phyloP scores from a whole-genome alignment of 2,888 invertebrate species.

The Drosophila kambysellisi region DNA sequence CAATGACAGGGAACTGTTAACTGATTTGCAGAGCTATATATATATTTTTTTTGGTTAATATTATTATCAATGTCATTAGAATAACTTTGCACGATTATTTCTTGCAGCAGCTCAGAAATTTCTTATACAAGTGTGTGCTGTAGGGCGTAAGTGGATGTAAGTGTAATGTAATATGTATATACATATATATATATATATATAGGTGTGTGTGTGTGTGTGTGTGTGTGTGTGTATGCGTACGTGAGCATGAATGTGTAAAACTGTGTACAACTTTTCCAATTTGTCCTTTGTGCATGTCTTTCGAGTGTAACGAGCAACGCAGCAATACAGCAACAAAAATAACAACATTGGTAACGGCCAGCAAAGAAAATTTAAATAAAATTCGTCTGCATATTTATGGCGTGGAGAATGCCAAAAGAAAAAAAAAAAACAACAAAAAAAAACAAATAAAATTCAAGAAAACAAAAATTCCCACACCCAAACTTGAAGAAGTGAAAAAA shows the following conservation, averaged over 20 bases:
- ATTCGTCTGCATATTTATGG: conserved; percentile 69
- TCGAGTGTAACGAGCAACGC: conserved; percentile 63
- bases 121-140: conserved; percentile 30
- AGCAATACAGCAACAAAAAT: conserved; percentile 14
- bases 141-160: conserved; percentile 6
- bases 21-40: conserved; percentile 20
- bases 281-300: conserved; percentile 71
- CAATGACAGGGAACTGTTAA: conserved; percentile 5
- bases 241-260: conserved; percentile 36
- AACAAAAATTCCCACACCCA: conserved; percentile 11
- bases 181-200: neutral
- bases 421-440: conserved; percentile 3
- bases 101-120: conserved; percentile 37
- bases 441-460: conserved; percentile 2
- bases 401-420: conserved; percentile 46
- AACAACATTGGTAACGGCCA: conserved; percentile 36
- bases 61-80: conserved; percentile 65
- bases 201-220: no score
- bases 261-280: conserved; percentile 66
- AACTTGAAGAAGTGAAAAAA: conserved; percentile 36
- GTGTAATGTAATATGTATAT: no score
- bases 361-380: conserved; percentile 68
- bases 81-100: conserved; percentile 42
- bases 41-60: conserved; percentile 54
- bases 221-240: conserved; percentile 9